These are phyloP conservation scores for Aleiodes alternator DNA, from an alignment of 2,888 invertebrate genomes.

Conservation along the genomic window DNA sequence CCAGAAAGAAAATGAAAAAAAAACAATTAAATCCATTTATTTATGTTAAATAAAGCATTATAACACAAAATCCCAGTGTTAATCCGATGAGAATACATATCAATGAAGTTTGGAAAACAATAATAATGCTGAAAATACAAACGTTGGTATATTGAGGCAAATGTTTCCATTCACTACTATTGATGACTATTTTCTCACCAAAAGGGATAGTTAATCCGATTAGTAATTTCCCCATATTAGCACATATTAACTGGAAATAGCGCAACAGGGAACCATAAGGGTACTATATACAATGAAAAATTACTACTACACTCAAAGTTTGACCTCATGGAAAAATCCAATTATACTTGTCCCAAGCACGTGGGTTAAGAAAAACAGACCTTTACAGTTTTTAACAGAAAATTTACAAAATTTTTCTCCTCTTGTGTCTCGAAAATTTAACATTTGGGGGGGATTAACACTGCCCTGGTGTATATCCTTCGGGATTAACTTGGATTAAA, in stretches of 20 bases:
- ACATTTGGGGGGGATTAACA: no score
- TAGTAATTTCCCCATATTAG: slow-evolving; percentile 7
- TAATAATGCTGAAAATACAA: not conserved
- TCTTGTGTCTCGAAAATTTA: no score
- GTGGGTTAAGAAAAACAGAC: not conserved
- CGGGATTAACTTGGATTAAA: slow-evolving; percentile 25
- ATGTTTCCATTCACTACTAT: no score
- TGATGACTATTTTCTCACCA: not conserved
- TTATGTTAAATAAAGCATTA: slow-evolving; percentile 15
- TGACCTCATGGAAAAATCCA: slow-evolving; percentile 6
- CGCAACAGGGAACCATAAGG: not conserved
- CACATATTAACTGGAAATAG: slow-evolving; percentile 8
- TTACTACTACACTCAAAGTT: not conserved
- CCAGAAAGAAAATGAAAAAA: not conserved
- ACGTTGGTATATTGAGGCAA: not conserved
- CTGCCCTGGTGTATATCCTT: no score
- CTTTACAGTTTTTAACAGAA: no score
- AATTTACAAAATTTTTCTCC: no score
- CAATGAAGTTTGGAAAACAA: slow-evolving; percentile 7
- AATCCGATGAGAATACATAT: slow-evolving; percentile 1
- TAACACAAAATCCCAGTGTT: not conserved
- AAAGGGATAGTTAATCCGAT: slow-evolving; percentile 8
- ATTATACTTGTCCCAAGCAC: slow-evolving; percentile 26
- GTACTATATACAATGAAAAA: not conserved
- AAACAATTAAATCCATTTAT: slow-evolving; percentile 4